A percentile compares a stretch with the other conserved stretches of the same genome.
phyloP scores from a whole-genome alignment of 2,888 invertebrate genomes.

The Petrolisthes manimaculis region DNA sequence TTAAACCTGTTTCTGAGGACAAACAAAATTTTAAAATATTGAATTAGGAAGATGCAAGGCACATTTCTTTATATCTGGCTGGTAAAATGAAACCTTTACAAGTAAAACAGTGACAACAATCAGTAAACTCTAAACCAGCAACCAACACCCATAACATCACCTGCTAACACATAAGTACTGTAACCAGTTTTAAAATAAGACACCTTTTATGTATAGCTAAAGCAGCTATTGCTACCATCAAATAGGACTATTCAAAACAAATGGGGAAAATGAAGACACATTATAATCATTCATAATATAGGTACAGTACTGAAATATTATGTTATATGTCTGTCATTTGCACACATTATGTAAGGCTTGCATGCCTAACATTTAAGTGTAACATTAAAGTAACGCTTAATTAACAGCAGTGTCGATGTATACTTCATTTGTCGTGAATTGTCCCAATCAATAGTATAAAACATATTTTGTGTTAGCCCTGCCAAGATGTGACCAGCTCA shows the following conservation, averaged over 20 bases:
- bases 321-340: too few relatives aligned
- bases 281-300: constrained; percentile 1
- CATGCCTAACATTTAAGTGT: too few relatives aligned
- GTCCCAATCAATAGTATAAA: too few relatives aligned
- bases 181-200: too few relatives aligned
- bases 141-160: not conserved
- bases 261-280: not conserved
- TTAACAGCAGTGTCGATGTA: too few relatives aligned
- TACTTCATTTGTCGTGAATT: too few relatives aligned
- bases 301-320: not conserved
- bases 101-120: not conserved
- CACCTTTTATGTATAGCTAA: not conserved
- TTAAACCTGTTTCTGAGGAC: not conserved
- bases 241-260: not conserved
- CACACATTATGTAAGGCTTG: too few relatives aligned
- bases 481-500: too few relatives aligned
- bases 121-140: not conserved
- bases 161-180: not conserved
- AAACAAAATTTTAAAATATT: constrained; percentile 13
- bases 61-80: constrained; percentile 12
- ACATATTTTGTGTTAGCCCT: too few relatives aligned
- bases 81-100: not conserved
- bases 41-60: constrained; percentile 25
- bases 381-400: too few relatives aligned
- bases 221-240: not conserved